Percentiles rank a stretch among this genome's conserved stretches.
Conservation (phyloP, 1,140 invertebrate genomes). For the Lanistes nyassanus region DNA sequence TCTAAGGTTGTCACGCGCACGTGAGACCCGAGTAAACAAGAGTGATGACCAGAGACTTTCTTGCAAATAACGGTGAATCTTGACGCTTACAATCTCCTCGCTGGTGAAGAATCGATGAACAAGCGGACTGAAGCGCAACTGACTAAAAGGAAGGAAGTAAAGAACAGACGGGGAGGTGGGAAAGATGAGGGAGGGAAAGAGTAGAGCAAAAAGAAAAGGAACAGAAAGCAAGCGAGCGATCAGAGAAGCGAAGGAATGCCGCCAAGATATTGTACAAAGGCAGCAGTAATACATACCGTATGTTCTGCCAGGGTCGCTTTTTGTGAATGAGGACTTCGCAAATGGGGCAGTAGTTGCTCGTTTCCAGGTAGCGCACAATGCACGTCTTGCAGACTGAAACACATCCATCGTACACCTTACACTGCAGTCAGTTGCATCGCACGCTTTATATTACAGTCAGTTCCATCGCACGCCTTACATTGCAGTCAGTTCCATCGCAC, state of each 20-base stretch:
- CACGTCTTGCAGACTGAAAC: constrained; percentile 67
- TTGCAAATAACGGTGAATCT: too few relatives aligned
- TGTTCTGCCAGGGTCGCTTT: constrained; percentile 62
- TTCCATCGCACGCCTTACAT: not conserved
- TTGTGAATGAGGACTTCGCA: constrained; percentile 67
- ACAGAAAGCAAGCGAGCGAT: not conserved
- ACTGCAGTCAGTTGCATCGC: not conserved
- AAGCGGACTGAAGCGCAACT: too few relatives aligned
- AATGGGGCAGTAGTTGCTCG: constrained; percentile 66
- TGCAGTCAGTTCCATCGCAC: too few relatives aligned
- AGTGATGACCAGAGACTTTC: too few relatives aligned
- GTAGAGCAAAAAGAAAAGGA: not conserved
- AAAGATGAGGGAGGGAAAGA: not conserved
- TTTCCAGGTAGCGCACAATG: constrained; percentile 64
- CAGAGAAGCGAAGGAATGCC: not conserved
- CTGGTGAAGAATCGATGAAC: too few relatives aligned
- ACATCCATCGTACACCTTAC: not conserved
- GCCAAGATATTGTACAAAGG: not conserved
- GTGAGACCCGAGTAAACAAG: too few relatives aligned
- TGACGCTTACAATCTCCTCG: too few relatives aligned
- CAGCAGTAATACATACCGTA: constrained; percentile 50
- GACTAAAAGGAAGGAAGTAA: not conserved
- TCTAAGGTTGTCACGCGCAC: too few relatives aligned
- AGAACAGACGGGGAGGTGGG: not conserved
- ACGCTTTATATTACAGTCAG: not conserved